These are phyloP conservation scores for Tinea pellionella DNA, from an alignment of 2,888 invertebrate genomes.

Conservation along the genomic window DNA sequence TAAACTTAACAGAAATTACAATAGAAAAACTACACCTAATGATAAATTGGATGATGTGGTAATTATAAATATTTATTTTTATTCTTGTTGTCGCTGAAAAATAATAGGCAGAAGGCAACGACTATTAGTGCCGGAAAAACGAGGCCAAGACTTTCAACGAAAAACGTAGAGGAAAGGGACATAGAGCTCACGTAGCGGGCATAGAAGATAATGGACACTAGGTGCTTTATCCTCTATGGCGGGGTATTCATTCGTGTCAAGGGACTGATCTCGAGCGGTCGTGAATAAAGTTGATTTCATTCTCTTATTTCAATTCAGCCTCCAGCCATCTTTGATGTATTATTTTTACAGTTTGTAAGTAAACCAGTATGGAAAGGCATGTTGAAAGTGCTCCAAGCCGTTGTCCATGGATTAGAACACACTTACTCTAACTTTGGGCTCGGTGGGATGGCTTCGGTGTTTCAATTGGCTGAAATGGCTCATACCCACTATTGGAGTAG, in stretches of 20 bases:
- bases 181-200: no score
- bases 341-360: conserved; percentile 76
- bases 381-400: conserved; percentile 90
- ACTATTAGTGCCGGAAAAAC: no score
- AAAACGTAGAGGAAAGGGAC: no score
- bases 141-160: no score
- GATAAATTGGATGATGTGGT: conserved; percentile 99
- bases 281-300: no score
- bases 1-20: conserved; percentile 93
- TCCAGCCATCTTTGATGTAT: not conserved
- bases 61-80: conserved; percentile 36
- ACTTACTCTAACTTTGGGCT: conserved; percentile 93
- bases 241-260: no score
- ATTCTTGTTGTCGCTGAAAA: no score
- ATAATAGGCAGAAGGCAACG: no score
- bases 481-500: conserved; percentile 99
- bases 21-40: conserved; percentile 92
- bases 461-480: conserved; percentile 96
- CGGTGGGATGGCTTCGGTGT: conserved; percentile 97
- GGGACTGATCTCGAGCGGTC: no score
- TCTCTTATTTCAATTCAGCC: no score
- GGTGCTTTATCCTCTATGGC: no score
- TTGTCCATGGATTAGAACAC: conserved; percentile 90
- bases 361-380: conserved; percentile 97
- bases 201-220: no score